These are phyloP conservation scores for Drosophila neocordata DNA, from an alignment of 1,140 invertebrate species.

Conservation along the genomic window DNA sequence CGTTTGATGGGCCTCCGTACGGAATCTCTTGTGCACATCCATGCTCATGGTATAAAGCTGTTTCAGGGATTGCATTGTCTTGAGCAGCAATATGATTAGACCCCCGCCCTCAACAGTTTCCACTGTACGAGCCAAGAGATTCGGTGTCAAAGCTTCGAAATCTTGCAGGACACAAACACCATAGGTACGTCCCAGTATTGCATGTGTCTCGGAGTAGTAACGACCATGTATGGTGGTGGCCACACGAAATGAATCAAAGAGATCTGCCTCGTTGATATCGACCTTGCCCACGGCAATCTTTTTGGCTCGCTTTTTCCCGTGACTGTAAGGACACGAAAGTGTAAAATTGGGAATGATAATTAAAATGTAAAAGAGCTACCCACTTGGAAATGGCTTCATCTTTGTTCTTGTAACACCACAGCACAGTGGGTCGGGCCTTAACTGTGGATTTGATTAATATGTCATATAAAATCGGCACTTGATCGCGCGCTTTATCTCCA, in stretches of 20 bases:
- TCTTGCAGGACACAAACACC: conserved; percentile 99
- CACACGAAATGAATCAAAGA: conserved; percentile 98
- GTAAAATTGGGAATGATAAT: not conserved
- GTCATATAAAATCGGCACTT: conserved; percentile 98
- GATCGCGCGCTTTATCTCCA: conserved; percentile 97
- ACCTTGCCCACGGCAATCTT: conserved; percentile 95
- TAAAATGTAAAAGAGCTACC: conserved; percentile 34
- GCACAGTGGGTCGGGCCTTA: conserved; percentile 94
- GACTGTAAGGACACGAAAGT: conserved; percentile 85
- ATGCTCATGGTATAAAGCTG: conserved; percentile 98
- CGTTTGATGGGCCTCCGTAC: conserved; percentile 97
- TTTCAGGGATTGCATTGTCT: conserved; percentile 93
- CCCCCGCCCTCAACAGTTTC: conserved; percentile 99
- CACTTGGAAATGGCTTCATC: conserved; percentile 93
- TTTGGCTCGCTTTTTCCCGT: conserved; percentile 97
- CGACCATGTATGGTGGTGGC: conserved; percentile 98
- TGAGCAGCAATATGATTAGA: conserved; percentile 93
- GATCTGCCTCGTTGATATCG: conserved; percentile 96
- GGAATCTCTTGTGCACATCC: conserved; percentile 98
- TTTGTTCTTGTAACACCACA: conserved; percentile 99
- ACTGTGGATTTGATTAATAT: conserved; percentile 97
- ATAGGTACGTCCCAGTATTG: conserved; percentile 98
- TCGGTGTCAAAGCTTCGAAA: conserved; percentile 99
- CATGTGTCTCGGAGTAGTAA: conserved; percentile 99
- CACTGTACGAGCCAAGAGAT: conserved; percentile 97